Conservation (phyloP, 2,888 invertebrate genomes). For the Gasteruption jaculator region DNA sequence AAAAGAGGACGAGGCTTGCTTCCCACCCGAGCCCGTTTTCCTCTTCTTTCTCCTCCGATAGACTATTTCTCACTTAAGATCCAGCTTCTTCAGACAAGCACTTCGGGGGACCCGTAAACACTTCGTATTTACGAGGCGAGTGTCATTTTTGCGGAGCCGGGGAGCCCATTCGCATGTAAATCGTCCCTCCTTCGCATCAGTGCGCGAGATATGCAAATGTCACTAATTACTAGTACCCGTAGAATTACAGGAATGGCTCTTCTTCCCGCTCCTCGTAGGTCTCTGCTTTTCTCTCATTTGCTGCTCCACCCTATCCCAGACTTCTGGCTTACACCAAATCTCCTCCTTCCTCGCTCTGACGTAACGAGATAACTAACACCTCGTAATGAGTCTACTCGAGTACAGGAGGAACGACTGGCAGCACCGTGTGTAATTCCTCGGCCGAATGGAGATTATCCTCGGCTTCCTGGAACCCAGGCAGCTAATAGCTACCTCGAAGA, state of each 20-base stretch:
- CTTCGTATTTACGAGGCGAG: conserved; percentile 39
- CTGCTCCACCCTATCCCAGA: conserved; percentile 6
- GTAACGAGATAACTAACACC: conserved; percentile 36
- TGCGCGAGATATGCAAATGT: conserved; percentile 47
- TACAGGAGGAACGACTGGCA: too few species aligned
- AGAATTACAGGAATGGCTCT: conserved; percentile 35
- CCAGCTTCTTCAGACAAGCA: too few species aligned
- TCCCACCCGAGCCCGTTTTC: too few species aligned
- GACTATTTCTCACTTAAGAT: too few species aligned
- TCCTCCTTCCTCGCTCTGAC: conserved; percentile 5
- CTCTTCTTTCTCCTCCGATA: too few species aligned
- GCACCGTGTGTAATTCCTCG: conserved; percentile 18
- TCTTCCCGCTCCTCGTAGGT: conserved; percentile 16
- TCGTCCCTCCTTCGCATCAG: conserved; percentile 30
- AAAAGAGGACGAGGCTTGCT: conserved; percentile 15
- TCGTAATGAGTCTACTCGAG: conserved; percentile 25
- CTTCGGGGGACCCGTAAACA: conserved; percentile 34
- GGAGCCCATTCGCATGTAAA: conserved; percentile 46
- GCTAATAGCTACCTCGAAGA: too few species aligned
- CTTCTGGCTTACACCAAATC: neutral
- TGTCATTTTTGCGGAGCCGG: conserved; percentile 35
- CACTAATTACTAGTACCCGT: conserved; percentile 45
- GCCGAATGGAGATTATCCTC: conserved; percentile 22
- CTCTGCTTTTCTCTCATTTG: conserved; percentile 11
- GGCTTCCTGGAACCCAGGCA: conserved; percentile 1